Percentiles rank a stretch among this genome's conserved stretches.
These are phyloP conservation scores for Cheilosia impressa DNA, from an alignment of 2,888 invertebrate species.

Conservation along the genomic window DNA sequence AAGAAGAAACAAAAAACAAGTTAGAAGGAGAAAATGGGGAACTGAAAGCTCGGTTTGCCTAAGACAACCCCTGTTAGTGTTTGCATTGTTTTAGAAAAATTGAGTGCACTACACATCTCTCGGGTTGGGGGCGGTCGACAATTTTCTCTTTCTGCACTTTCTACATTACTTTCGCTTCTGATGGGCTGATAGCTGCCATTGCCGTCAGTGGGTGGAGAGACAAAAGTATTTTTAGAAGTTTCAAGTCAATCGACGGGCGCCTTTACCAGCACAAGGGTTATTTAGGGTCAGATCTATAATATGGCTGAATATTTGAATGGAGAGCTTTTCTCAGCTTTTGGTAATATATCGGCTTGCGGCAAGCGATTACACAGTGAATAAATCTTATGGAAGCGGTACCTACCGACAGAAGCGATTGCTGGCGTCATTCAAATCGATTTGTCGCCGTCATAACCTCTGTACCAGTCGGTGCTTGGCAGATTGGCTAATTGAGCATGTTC, in stretches of 20 bases:
- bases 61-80: slow-evolving; percentile 8
- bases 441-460: too few relatives aligned
- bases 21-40: slow-evolving; percentile 18
- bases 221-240: slow-evolving; percentile 49
- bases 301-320: slow-evolving; percentile 6
- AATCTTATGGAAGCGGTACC: too few relatives aligned
- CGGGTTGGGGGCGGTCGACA: slow-evolving; percentile 38
- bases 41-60: slow-evolving; percentile 49
- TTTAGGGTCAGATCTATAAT: slow-evolving; percentile 33
- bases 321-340: slow-evolving; percentile 38
- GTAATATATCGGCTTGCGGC: background rate
- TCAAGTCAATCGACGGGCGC: background rate
- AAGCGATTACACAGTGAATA: too few relatives aligned
- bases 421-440: too few relatives aligned
- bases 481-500: too few relatives aligned
- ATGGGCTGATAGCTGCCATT: slow-evolving; percentile 31
- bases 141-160: slow-evolving; percentile 75
- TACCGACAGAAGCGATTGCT: too few relatives aligned
- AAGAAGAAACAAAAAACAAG: background rate
- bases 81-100: slow-evolving; percentile 62
- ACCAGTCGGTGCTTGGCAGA: too few relatives aligned
- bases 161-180: slow-evolving; percentile 76
- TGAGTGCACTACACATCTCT: background rate
- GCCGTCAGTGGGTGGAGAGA: slow-evolving; percentile 20
- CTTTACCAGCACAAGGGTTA: slow-evolving; percentile 13